A percentile compares a stretch with the other conserved stretches of the same genome.
These are phyloP conservation scores for Uloborus plumipes DNA, from an alignment of 2,888 invertebrate genomes.

Conservation along the genomic window DNA sequence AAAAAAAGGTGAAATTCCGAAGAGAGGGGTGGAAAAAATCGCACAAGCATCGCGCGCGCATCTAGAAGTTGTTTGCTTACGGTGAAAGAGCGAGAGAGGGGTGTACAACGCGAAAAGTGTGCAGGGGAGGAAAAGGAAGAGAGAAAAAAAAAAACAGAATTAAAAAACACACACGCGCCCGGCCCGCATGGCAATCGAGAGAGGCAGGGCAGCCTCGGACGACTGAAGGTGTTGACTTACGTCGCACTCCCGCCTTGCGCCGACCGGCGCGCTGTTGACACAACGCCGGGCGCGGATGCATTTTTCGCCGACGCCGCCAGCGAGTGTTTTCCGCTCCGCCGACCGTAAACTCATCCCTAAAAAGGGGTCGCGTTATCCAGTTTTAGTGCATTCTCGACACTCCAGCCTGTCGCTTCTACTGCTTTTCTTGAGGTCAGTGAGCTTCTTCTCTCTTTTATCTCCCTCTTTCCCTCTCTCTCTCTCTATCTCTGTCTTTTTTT, in stretches of 20 bases:
- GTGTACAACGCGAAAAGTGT: slow-evolving; percentile 13
- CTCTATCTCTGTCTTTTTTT: slow-evolving; percentile 4
- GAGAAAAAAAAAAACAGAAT: slow-evolving; percentile 35
- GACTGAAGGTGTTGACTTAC: slow-evolving; percentile 60
- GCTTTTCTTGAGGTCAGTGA: slow-evolving; percentile 40
- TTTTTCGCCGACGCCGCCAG: slow-evolving; percentile 56
- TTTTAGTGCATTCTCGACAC: slow-evolving; percentile 24
- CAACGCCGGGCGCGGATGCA: slow-evolving; percentile 51
- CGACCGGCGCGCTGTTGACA: slow-evolving; percentile 56
- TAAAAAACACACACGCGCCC: slow-evolving; percentile 33
- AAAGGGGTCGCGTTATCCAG: slow-evolving; percentile 39
- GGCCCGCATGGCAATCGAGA: slow-evolving; percentile 55
- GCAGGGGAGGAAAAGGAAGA: slow-evolving; percentile 5
- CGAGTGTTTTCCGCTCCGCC: slow-evolving; percentile 57
- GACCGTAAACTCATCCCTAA: slow-evolving; percentile 46
- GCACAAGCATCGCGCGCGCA: slow-evolving; percentile 48
- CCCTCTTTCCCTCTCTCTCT: slow-evolving; percentile 2
- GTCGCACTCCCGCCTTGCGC: slow-evolving; percentile 30
- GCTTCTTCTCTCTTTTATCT: slow-evolving; percentile 19
- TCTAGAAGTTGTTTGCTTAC: slow-evolving; percentile 64
- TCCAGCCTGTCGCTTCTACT: slow-evolving; percentile 21
- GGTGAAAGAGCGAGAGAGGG: slow-evolving; percentile 4
- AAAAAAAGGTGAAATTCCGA: slow-evolving; percentile 9
- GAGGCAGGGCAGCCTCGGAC: slow-evolving; percentile 33
- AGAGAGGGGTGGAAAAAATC: slow-evolving; percentile 11